Conservation (phyloP, 2,113 vertebrate genomes). For the Lophura nycthemera region DNA sequence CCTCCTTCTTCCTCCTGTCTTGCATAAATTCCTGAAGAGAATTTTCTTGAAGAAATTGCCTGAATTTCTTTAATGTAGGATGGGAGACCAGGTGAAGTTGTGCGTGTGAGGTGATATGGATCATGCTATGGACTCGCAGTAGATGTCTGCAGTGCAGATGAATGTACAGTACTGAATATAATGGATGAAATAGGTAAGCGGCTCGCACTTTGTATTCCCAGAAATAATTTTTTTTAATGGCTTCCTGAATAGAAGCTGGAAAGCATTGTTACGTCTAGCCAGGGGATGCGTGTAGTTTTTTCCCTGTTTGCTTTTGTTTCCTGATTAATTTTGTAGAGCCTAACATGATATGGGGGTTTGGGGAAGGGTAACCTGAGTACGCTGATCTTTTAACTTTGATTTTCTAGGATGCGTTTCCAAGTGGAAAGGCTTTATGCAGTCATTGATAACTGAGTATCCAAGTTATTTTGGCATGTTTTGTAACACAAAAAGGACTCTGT, state of each 20-base stretch:
- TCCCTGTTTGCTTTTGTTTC: neutral
- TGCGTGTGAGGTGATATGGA: neutral
- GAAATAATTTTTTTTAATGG: neutral
- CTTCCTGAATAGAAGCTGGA: neutral
- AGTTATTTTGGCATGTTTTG: neutral
- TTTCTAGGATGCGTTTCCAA: neutral
- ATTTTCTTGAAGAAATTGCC: neutral
- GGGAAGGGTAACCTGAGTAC: neutral
- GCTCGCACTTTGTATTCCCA: neutral
- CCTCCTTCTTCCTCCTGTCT: neutral
- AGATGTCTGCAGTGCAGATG: constrained; percentile 2
- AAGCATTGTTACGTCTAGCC: neutral
- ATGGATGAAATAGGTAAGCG: constrained; percentile 64
- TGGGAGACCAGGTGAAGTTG: constrained; percentile 2
- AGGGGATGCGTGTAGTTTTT: neutral
- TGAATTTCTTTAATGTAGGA: neutral
- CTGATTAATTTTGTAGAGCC: neutral
- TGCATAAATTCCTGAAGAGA: neutral
- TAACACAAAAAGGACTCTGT: neutral
- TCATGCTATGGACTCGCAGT: constrained; percentile 7
- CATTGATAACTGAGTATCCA: neutral
- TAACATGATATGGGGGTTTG: neutral
- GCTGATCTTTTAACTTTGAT: neutral
- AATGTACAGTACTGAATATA: neutral
- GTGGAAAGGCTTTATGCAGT: neutral